A percentile compares a stretch with the other conserved stretches of the same genome.
These are phyloP conservation scores for Tretioscincus oriximinensis DNA, from an alignment of 2,113 vertebrate genomes.

Conservation along the genomic window DNA sequence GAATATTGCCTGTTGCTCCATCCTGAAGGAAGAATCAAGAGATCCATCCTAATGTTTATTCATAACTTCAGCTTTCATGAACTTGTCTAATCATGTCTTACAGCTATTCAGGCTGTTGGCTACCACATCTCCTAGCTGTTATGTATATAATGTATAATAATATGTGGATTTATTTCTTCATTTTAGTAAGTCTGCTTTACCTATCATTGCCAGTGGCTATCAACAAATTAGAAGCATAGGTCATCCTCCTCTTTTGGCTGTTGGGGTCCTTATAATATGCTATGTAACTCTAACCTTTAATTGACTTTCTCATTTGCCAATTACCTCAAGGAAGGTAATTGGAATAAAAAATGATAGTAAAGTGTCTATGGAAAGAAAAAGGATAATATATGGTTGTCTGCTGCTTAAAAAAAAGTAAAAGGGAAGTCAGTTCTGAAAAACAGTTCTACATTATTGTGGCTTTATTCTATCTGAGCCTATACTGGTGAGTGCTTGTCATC, in stretches of 20 bases:
- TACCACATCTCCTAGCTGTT: not conserved
- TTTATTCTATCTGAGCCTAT: constrained; percentile 11
- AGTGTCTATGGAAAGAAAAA: constrained; percentile 57
- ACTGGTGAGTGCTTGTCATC: constrained; percentile 49
- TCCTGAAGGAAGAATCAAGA: too few relatives aligned
- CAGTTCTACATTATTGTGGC: too few relatives aligned
- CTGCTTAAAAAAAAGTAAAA: not conserved
- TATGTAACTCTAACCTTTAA: constrained; percentile 58
- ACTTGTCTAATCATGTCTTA: too few relatives aligned
- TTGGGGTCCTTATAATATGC: constrained; percentile 45
- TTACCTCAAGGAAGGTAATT: constrained; percentile 54
- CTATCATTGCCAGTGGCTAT: constrained; percentile 16
- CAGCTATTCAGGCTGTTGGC: too few relatives aligned
- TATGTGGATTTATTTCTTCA: constrained; percentile 10
- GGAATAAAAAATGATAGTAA: constrained; percentile 57
- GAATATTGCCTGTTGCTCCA: too few relatives aligned
- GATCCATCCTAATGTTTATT: too few relatives aligned
- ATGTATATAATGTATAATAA: constrained; percentile 9
- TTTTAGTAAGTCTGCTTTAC: not conserved
- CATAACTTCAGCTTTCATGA: too few relatives aligned
- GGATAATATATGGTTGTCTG: constrained; percentile 28
- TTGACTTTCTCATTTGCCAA: constrained; percentile 58
- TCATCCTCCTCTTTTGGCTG: constrained; percentile 20
- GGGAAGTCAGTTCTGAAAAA: too few relatives aligned
- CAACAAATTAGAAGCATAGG: not conserved